A percentile compares a stretch with the other conserved stretches of the same genome.
These are phyloP conservation scores for Lycaon pictus DNA, from an alignment of 2,113 vertebrate genomes.

Conservation along the genomic window DNA sequence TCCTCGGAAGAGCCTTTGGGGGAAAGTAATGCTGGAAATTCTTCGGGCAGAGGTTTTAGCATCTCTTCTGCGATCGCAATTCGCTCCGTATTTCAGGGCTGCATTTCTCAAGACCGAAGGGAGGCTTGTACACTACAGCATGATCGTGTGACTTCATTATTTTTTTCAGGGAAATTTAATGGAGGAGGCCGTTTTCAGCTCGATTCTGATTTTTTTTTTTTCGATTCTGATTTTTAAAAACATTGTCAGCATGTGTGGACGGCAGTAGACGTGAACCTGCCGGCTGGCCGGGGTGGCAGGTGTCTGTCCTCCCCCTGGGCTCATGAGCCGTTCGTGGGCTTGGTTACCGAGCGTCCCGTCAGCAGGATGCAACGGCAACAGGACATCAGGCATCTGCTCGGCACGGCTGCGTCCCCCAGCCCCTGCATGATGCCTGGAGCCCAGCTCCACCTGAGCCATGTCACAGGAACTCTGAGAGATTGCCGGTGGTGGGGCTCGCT, in stretches of 20 bases:
- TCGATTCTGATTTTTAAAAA: background rate
- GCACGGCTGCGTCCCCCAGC: background rate
- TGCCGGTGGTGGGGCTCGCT: accelerated
- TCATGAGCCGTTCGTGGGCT: background rate
- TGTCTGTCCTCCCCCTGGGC: background rate
- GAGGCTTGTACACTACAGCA: accelerated
- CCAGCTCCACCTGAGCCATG: background rate
- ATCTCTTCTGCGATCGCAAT: conserved; percentile 65
- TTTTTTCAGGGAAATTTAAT: background rate
- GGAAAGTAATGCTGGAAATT: conserved; percentile 38
- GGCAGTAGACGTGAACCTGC: background rate
- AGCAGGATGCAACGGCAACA: background rate
- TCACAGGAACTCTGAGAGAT: background rate
- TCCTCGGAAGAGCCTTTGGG: conserved; percentile 61
- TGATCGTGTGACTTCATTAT: background rate
- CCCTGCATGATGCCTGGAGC: background rate
- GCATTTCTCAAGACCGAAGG: background rate
- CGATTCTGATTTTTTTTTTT: background rate
- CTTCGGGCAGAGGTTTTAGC: conserved; percentile 29
- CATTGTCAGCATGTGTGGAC: accelerated
- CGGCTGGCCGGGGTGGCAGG: background rate
- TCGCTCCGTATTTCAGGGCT: background rate
- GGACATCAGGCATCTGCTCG: background rate
- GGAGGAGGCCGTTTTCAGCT: background rate
- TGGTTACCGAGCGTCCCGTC: background rate